phyloP scores from a whole-genome alignment of 2,888 invertebrate genomes.

The Trissonchulus latispiculum region DNA sequence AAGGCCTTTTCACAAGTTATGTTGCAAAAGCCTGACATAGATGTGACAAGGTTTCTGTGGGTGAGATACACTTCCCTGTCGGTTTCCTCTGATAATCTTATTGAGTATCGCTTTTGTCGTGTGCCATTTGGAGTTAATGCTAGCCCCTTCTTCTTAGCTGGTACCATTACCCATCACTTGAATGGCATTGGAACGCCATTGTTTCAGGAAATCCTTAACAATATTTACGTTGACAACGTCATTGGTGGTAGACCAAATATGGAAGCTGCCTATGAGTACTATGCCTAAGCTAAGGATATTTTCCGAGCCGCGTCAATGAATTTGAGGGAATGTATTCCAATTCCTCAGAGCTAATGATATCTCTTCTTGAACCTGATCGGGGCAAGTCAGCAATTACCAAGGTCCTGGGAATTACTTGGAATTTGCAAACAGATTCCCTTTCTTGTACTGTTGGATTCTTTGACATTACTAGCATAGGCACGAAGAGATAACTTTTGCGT shows the following conservation, averaged over 20 bases:
- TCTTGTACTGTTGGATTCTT: conserved; percentile 1
- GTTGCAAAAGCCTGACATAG: conserved; percentile 20
- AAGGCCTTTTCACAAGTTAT: conserved; percentile 25
- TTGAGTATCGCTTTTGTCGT: neutral
- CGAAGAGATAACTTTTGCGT: conserved; percentile 26
- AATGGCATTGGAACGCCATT: neutral
- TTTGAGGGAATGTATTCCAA: conserved; percentile 22
- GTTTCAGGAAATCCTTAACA: conserved; percentile 13
- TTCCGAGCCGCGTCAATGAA: conserved; percentile 23
- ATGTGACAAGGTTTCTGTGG: conserved; percentile 27
- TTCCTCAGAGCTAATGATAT: neutral
- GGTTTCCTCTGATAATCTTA: neutral
- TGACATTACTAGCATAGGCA: neutral
- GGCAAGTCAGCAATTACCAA: conserved; percentile 10
- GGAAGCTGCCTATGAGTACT: conserved; percentile 20
- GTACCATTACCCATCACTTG: conserved; percentile 13
- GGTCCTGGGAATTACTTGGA: conserved; percentile 20
- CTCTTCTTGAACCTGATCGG: neutral
- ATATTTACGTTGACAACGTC: conserved; percentile 28
- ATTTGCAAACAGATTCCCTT: conserved; percentile 16
- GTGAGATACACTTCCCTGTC: conserved; percentile 4
- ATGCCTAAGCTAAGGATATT: conserved; percentile 23
- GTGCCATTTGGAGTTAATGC: neutral
- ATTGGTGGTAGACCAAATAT: neutral
- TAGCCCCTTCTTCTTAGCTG: conserved; percentile 21